Evolutionary conservation across 1,140 invertebrate genomes (phyloP).

Genomic region (Sipha flava): DNA sequence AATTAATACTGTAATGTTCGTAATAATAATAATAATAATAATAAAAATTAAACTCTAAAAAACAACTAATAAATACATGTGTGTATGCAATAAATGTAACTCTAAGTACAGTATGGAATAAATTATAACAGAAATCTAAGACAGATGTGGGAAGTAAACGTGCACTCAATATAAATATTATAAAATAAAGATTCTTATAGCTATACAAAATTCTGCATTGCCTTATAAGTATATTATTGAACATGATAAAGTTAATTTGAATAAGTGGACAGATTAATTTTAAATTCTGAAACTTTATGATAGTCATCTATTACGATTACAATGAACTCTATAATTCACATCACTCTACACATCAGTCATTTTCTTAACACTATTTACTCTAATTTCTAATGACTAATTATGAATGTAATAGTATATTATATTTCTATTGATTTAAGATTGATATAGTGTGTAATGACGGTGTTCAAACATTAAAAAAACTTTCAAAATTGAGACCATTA

Average conservation of each 20-base stretch:
- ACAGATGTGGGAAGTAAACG: conserved; percentile 20
- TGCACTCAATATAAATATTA: neutral
- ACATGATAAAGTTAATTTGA: neutral
- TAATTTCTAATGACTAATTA: conserved; percentile 2
- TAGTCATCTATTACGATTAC: neutral
- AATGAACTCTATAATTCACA: neutral
- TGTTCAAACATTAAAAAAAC: too few relatives aligned
- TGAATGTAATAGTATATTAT: neutral
- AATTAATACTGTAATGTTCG: neutral
- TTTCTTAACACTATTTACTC: neutral
- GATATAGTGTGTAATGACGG: too few relatives aligned
- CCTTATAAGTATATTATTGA: neutral
- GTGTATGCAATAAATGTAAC: neutral
- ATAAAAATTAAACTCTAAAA: conserved; percentile 8
- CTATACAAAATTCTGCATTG: neutral
- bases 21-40: too few relatives aligned
- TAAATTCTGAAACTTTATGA: neutral
- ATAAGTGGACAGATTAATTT: neutral
- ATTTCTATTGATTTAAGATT: too few relatives aligned
- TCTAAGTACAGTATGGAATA: neutral
- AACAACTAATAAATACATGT: conserved; percentile 5
- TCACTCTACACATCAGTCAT: conserved; percentile 5
- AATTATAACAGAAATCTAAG: conserved; percentile 10
- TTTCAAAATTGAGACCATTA: neutral
- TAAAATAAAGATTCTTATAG: conserved; percentile 6